phyloP scores from a whole-genome alignment of 2,797 vertebrate genomes.

The Chromis chromis region DNA sequence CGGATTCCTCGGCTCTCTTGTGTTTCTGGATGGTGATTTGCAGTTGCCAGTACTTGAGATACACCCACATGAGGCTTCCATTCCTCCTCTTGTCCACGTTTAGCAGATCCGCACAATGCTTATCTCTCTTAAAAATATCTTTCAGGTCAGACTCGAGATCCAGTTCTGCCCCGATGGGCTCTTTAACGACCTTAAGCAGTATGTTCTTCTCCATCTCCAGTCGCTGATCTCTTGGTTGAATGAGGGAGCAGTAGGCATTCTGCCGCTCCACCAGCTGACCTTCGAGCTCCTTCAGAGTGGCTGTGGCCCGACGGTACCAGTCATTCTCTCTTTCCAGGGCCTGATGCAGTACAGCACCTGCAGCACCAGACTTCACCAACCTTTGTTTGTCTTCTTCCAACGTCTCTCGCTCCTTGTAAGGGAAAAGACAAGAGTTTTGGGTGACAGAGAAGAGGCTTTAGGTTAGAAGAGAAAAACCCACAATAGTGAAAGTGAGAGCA shows the following conservation, averaged over 20 bases:
- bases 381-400: conserved; percentile 86
- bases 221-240: conserved; percentile 85
- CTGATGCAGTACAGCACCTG: conserved; percentile 79
- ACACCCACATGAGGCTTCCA: conserved; percentile 97
- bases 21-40: conserved; percentile 89
- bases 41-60: conserved; percentile 94
- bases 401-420: conserved; percentile 82
- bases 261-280: conserved; percentile 90
- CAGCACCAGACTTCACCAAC: conserved; percentile 81
- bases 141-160: conserved; percentile 88
- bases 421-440: conserved; percentile 29
- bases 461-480: neutral
- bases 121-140: conserved; percentile 95
- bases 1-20: conserved; percentile 86
- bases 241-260: conserved; percentile 90
- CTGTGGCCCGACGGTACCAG: conserved; percentile 85
- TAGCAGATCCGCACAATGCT: conserved; percentile 88
- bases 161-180: conserved; percentile 85
- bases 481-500: neutral
- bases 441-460: neutral
- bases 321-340: conserved; percentile 86
- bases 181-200: conserved; percentile 86
- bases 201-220: conserved; percentile 92
- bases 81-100: conserved; percentile 91
- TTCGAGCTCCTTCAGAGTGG: conserved; percentile 89